Conservation (phyloP, 2,888 invertebrate genomes). For the Drosophila rellima region DNA sequence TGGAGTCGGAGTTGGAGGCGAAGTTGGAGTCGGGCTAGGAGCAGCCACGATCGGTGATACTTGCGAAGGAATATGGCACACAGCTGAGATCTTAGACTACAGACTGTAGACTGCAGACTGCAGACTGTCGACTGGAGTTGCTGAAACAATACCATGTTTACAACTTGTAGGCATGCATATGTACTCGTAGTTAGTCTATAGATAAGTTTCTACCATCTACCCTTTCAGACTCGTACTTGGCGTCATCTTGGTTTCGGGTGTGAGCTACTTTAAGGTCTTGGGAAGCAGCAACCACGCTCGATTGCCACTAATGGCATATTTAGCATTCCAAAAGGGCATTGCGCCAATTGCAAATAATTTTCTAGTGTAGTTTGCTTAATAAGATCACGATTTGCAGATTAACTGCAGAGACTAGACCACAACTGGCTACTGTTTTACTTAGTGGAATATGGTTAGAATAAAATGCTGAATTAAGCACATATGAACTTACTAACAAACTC, state of each 20-base stretch:
- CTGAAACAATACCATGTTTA: constrained; percentile 80
- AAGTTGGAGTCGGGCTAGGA: constrained; percentile 37
- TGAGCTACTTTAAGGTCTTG: constrained; percentile 52
- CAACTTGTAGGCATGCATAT: constrained; percentile 75
- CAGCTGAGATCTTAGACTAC: constrained; percentile 27
- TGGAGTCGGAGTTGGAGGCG: neutral
- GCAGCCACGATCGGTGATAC: constrained; percentile 71
- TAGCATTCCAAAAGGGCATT: constrained; percentile 77
- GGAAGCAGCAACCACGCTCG: constrained; percentile 43
- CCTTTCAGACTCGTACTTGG: constrained; percentile 4
- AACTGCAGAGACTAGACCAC: constrained; percentile 27
- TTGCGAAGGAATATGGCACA: constrained; percentile 50
- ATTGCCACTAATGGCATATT: constrained; percentile 78
- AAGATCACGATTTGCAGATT: constrained; percentile 76
- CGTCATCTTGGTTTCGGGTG: constrained; percentile 14
- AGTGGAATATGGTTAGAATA: constrained; percentile 1
- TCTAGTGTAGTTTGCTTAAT: constrained; percentile 66
- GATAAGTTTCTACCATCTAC: constrained; percentile 13
- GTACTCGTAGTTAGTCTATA: constrained; percentile 16
- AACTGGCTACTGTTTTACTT: neutral
- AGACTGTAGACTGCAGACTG: too few relatives aligned
- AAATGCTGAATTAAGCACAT: neutral
- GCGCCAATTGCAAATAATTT: constrained; percentile 80
- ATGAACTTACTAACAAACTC: neutral
- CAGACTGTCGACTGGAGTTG: too few relatives aligned